Evolutionary conservation across 1,140 invertebrate genomes (phyloP).

Genomic region (Tetranychus urticae): DNA sequence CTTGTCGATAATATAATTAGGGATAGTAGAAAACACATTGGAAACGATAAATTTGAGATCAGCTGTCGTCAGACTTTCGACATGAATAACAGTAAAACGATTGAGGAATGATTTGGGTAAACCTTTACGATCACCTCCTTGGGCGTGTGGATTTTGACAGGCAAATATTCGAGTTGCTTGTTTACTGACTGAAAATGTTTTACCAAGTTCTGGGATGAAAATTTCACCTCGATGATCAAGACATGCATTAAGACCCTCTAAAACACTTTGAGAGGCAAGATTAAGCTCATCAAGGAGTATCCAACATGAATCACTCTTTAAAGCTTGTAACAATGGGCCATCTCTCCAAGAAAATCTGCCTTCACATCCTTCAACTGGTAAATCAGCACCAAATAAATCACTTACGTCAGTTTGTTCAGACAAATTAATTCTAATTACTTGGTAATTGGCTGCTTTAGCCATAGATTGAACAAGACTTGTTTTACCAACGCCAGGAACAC

Average conservation of each 20-base stretch:
- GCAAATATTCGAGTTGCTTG: constrained; percentile 63
- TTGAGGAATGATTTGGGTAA: constrained; percentile 92
- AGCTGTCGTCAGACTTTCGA: constrained; percentile 45
- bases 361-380: constrained; percentile 47
- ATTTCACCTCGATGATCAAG: constrained; percentile 91
- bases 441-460: constrained; percentile 52
- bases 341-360: constrained; percentile 76
- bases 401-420: constrained; percentile 96
- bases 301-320: constrained; percentile 70
- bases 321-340: constrained; percentile 73
- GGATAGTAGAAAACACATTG: constrained; percentile 23
- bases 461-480: constrained; percentile 81
- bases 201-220: constrained; percentile 78
- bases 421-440: constrained; percentile 74
- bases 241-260: constrained; percentile 94
- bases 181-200: constrained; percentile 45
- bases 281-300: constrained; percentile 96
- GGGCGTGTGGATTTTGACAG: constrained; percentile 89
- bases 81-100: constrained; percentile 66
- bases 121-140: constrained; percentile 83
- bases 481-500: constrained; percentile 93
- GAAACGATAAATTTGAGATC: constrained; percentile 41
- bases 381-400: constrained; percentile 91
- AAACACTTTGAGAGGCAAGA: constrained; percentile 86
- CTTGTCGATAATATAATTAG: constrained; percentile 27